phyloP scores from a whole-genome alignment of 2,888 invertebrate species.

The Drosophila pegasa region DNA sequence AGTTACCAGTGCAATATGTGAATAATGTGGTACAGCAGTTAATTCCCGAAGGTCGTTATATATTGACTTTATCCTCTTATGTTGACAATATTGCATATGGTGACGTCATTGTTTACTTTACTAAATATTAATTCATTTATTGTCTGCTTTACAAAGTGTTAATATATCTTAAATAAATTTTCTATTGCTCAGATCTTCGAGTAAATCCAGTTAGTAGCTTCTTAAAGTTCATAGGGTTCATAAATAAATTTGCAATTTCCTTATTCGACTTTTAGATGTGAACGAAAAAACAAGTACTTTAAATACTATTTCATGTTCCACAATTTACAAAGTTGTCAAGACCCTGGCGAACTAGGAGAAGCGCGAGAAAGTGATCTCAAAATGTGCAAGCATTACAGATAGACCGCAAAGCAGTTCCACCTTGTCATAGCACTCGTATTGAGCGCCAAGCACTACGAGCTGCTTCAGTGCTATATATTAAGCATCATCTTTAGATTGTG shows the following conservation, averaged over 20 bases:
- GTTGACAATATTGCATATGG: not conserved
- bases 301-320: slow-evolving; percentile 91
- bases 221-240: too few relatives aligned
- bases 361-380: slow-evolving; percentile 94
- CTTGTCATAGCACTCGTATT: slow-evolving; percentile 88
- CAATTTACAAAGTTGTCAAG: slow-evolving; percentile 89
- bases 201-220: too few relatives aligned
- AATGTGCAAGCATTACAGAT: slow-evolving; percentile 93
- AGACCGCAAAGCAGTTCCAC: slow-evolving; percentile 90
- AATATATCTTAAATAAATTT: not conserved
- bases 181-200: too few relatives aligned
- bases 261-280: slow-evolving; percentile 85
- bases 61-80: slow-evolving; percentile 34
- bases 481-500: slow-evolving; percentile 85
- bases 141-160: slow-evolving; percentile 44
- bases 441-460: slow-evolving; percentile 85
- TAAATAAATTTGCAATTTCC: slow-evolving; percentile 90
- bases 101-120: slow-evolving; percentile 32
- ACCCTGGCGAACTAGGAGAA: slow-evolving; percentile 93
- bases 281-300: slow-evolving; percentile 94
- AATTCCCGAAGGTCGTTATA: slow-evolving; percentile 50
- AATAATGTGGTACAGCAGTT: slow-evolving; percentile 20
- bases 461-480: slow-evolving; percentile 86
- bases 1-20: slow-evolving; percentile 48
- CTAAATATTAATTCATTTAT: too few relatives aligned